A percentile compares a stretch with the other conserved stretches of the same genome.
phyloP scores from a whole-genome alignment of 2,113 vertebrate species.

The Trematomus loennbergii region DNA sequence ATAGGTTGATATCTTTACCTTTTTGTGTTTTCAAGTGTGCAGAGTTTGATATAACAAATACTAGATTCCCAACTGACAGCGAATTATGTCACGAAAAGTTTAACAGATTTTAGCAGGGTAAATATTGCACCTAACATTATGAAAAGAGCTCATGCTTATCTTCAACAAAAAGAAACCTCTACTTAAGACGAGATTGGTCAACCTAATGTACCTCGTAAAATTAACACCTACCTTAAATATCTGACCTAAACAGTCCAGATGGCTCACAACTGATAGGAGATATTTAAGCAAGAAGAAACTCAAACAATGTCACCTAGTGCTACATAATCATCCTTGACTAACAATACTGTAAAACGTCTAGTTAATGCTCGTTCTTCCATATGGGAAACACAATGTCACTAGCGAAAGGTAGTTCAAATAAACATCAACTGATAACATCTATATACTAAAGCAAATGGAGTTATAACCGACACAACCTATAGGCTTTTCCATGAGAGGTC shows the following conservation, averaged over 20 bases:
- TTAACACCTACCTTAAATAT: conserved; percentile 30
- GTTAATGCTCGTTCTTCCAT: conserved; percentile 39
- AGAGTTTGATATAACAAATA: conserved; percentile 14
- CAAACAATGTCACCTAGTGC: conserved; percentile 28
- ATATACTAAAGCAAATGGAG: conserved; percentile 29
- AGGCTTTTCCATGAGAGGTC: conserved; percentile 10
- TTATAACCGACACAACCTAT: conserved; percentile 20
- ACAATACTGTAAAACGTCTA: conserved; percentile 53
- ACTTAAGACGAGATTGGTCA: conserved; percentile 8
- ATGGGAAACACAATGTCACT: conserved; percentile 52
- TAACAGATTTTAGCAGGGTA: neutral
- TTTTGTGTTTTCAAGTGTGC: neutral
- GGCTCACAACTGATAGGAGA: neutral
- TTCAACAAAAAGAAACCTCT: conserved; percentile 1
- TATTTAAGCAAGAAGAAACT: conserved; percentile 28
- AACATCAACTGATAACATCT: conserved; percentile 15
- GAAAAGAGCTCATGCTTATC: conserved; percentile 4
- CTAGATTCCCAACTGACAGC: neutral
- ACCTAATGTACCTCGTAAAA: conserved; percentile 28
- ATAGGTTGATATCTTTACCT: neutral
- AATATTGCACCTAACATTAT: conserved; percentile 10
- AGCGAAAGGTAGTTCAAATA: conserved; percentile 28
- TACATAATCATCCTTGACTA: conserved; percentile 52
- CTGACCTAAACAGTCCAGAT: conserved; percentile 7
- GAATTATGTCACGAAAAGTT: no score